A percentile compares a stretch with the other conserved stretches of the same genome.
phyloP scores from a whole-genome alignment of 2,113 vertebrate genomes.

The Phaethornis superciliosus region DNA sequence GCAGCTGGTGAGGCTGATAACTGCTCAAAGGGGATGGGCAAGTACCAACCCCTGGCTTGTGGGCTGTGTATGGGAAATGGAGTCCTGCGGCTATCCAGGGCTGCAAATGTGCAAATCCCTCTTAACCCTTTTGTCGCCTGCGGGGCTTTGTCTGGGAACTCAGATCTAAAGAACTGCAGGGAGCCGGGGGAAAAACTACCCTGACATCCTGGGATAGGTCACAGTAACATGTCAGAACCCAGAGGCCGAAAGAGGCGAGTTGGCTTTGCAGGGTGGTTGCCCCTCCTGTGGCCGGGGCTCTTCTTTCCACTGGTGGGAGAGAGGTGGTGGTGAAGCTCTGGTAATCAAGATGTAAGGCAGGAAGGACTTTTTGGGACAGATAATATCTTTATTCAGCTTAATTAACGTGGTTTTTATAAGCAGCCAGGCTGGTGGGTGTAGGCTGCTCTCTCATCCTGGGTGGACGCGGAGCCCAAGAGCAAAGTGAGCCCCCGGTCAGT shows the following conservation, averaged over 20 bases:
- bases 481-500: rapidly evolving
- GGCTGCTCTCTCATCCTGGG: background rate
- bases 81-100: background rate
- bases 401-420: background rate
- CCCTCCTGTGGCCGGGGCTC: background rate
- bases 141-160: background rate
- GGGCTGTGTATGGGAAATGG: background rate
- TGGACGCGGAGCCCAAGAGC: background rate
- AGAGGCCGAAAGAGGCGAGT: background rate
- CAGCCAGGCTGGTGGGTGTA: background rate
- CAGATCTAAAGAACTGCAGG: background rate
- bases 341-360: background rate
- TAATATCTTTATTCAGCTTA: background rate
- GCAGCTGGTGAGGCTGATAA: background rate
- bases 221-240: background rate
- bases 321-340: background rate
- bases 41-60: background rate
- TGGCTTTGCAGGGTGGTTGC: background rate
- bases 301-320: background rate
- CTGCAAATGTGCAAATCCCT: background rate
- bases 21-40: background rate
- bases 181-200: background rate
- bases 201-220: rapidly evolving
- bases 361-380: background rate
- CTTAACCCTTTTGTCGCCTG: background rate